A percentile compares a stretch with the other conserved stretches of the same genome.
Conservation (phyloP, 1,140 invertebrate species). For the Augochlora pura region DNA sequence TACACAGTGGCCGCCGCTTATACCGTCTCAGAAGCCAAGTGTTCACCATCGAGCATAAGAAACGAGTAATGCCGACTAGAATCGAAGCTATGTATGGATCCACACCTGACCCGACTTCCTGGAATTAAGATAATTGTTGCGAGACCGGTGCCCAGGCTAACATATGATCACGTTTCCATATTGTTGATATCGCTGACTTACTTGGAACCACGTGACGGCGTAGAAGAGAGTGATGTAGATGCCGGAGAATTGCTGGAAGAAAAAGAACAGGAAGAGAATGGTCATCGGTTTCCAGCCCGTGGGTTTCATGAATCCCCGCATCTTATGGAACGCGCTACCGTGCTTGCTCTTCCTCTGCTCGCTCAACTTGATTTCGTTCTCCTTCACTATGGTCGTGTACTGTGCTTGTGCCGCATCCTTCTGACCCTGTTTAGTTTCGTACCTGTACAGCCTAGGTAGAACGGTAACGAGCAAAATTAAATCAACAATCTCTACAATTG, state of each 20-base stretch:
- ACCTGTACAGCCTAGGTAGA: constrained; percentile 66
- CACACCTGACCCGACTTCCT: constrained; percentile 79
- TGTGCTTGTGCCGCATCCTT: constrained; percentile 64
- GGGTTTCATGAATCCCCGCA: constrained; percentile 79
- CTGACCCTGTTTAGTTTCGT: constrained; percentile 58
- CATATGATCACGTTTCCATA: neutral
- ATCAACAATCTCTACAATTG: too few species aligned
- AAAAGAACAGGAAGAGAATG: constrained; percentile 82
- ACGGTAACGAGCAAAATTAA: too few species aligned
- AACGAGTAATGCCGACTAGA: constrained; percentile 84
- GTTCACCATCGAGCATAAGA: constrained; percentile 82
- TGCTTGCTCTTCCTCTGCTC: constrained; percentile 71
- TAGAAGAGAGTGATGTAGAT: constrained; percentile 87
- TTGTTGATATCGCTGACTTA: constrained; percentile 55
- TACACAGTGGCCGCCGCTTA: constrained; percentile 79
- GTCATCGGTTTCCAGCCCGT: constrained; percentile 83
- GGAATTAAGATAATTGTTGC: neutral
- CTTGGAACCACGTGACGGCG: constrained; percentile 83
- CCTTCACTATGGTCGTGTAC: constrained; percentile 76
- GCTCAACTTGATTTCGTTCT: constrained; percentile 74
- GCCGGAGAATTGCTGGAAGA: constrained; percentile 84
- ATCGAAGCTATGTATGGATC: constrained; percentile 82
- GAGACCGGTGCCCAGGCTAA: neutral
- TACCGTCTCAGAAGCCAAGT: constrained; percentile 80
- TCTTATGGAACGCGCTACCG: constrained; percentile 62